Percentiles rank a stretch among this genome's conserved stretches.
Conservation (phyloP, 2,888 invertebrate genomes). For the Phragmatobia fuliginosa region DNA sequence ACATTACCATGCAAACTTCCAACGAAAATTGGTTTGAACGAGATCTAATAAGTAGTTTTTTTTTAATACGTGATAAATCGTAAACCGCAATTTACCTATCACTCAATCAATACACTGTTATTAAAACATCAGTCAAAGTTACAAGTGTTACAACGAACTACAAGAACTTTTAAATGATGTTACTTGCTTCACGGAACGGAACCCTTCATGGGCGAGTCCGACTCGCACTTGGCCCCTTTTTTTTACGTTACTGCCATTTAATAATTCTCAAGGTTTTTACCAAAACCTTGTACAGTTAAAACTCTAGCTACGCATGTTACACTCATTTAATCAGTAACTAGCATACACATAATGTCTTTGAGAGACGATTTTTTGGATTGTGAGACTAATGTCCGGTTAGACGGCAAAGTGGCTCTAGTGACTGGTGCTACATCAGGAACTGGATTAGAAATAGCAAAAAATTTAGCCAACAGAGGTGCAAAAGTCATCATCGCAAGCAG, state of each 20-base stretch:
- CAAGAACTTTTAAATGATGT: no score
- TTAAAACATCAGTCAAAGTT: no score
- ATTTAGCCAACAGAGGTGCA: constrained; percentile 82
- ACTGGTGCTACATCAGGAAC: constrained; percentile 74
- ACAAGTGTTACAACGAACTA: no score
- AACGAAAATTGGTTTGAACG: no score
- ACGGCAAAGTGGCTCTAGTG: constrained; percentile 74
- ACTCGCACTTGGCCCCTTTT: no score
- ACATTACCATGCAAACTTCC: no score
- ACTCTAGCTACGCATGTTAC: background rate
- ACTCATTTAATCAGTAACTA: constrained; percentile 31
- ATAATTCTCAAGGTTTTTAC: background rate
- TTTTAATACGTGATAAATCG: no score
- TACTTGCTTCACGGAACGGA: no score
- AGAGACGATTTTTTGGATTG: constrained; percentile 66
- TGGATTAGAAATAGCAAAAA: constrained; percentile 72
- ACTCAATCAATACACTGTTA: no score
- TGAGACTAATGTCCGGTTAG: constrained; percentile 59
- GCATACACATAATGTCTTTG: constrained; percentile 42
- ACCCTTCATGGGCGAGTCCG: no score
- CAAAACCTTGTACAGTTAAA: background rate
- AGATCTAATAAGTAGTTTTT: no score
- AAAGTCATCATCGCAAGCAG: constrained; percentile 86
- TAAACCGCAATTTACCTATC: no score
- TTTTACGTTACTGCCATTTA: background rate